Conservation (phyloP, 2,888 invertebrate genomes). For the Drosophila pseudotakahashii region DNA sequence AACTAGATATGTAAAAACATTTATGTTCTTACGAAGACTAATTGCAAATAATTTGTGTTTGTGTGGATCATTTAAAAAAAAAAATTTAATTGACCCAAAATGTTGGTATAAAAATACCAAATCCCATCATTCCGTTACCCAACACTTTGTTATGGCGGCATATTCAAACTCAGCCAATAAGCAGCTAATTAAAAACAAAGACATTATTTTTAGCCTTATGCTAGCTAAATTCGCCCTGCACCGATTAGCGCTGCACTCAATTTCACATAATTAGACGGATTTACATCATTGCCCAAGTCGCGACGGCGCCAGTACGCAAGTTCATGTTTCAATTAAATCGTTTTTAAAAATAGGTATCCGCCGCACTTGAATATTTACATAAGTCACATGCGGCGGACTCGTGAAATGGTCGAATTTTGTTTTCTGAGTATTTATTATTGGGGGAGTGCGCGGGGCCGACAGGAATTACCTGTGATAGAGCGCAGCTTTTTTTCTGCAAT, state of each 20-base stretch:
- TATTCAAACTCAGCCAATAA: neutral
- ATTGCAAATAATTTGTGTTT: too few relatives aligned
- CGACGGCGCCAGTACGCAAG: constrained; percentile 42
- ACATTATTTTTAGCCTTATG: constrained; percentile 15
- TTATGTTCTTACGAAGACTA: too few relatives aligned
- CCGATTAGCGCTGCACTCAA: constrained; percentile 13
- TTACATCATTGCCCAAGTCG: constrained; percentile 48
- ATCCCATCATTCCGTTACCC: neutral
- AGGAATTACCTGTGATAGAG: constrained; percentile 45
- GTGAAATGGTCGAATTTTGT: constrained; percentile 32
- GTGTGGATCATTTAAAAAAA: too few relatives aligned
- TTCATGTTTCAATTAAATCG: constrained; percentile 50
- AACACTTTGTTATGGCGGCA: constrained; percentile 11
- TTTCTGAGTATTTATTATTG: neutral
- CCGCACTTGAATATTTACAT: constrained; percentile 34
- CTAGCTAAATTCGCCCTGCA: constrained; percentile 2
- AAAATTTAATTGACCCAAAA: neutral
- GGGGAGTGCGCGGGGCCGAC: neutral
- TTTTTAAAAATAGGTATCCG: constrained; percentile 50
- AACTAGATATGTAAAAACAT: too few relatives aligned
- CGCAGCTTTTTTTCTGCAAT: constrained; percentile 24
- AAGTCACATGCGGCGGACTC: constrained; percentile 45
- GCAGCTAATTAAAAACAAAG: neutral
- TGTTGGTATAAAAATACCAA: neutral
- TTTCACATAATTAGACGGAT: constrained; percentile 36